Conservation (phyloP, 2,888 invertebrate species). For the Hypercompe scribonia region DNA sequence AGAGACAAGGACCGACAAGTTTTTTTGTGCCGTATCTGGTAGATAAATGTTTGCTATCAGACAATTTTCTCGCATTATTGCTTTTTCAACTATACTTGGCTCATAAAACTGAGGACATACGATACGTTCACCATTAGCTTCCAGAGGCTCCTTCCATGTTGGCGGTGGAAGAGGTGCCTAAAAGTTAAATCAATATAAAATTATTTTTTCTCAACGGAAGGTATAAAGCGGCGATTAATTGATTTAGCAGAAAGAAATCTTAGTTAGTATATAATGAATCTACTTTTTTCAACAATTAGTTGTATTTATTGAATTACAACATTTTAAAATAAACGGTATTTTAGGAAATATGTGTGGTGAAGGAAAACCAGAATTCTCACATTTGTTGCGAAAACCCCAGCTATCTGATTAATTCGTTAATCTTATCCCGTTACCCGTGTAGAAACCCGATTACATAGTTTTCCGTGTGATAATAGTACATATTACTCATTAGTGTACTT, state of each 20-base stretch:
- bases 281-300: too few species aligned
- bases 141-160: slow-evolving; percentile 52
- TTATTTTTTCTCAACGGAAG: background rate
- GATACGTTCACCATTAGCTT: slow-evolving; percentile 55
- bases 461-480: too few species aligned
- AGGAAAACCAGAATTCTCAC: too few species aligned
- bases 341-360: too few species aligned
- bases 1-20: background rate
- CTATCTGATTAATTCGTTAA: too few species aligned
- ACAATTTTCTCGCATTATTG: slow-evolving; percentile 64
- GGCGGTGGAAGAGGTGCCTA: slow-evolving; percentile 33
- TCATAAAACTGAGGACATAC: slow-evolving; percentile 54
- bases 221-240: background rate
- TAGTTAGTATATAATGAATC: background rate
- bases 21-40: slow-evolving; percentile 57
- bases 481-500: too few species aligned
- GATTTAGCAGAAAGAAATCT: background rate
- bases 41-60: slow-evolving; percentile 69
- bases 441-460: too few species aligned
- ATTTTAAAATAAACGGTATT: too few species aligned
- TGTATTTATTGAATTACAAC: too few species aligned
- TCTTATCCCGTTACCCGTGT: too few species aligned
- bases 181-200: background rate
- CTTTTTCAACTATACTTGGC: background rate
- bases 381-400: too few species aligned